Base-by-base conservation (phyloP, 2,797 vertebrate genomes). In the Poecile montanus region DNA sequence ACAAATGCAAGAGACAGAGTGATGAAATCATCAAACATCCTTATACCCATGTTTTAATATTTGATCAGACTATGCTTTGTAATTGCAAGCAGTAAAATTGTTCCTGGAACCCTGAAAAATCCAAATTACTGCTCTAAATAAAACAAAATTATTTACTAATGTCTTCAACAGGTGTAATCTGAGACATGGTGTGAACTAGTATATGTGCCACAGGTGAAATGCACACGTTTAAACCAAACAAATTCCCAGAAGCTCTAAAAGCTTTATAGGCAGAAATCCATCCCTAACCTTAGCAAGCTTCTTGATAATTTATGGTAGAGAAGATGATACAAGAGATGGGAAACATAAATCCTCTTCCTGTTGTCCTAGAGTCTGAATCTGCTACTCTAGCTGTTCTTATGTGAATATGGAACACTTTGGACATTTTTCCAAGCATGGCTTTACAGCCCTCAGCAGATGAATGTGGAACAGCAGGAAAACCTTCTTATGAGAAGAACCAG, bases 141-240 rank as follows among this genome's bases (percentile, higher is more conserved):
- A 73, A 73, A 15, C 25, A 56, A 72, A 79, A 23, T 30, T 73
- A 66, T 89, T 75, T 66, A 34, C 12, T 65, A 45, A 56, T 8
- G 7, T 34, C 13, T 32, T 62, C 42, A 87, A 48, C 11, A 40
- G 13, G 22, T n/a, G 13, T 36, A 68, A 79, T 23, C 26, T 18
- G 9, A 74, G 60, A 30, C 5, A 25, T 0, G 11, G 14, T 16
- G 7, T 53, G 34, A 18, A 3, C 3, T 23, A 6, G 8, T 20
- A 22, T 2, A 51, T 3, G 7, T 11, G 40, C 6, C 47, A 62
- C 44, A 71, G 77, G 29, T 18, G 36, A 78, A 70, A 15, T 5
- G 1, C 0, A 0, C 10, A 5, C 5, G 3, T 4, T 4, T 29
- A 75, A 80, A 16, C 16, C 10, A 62, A 90, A 45, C 6, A 45